phyloP scores from a whole-genome alignment of 2,797 vertebrate genomes.

The Crax fasciolata region DNA sequence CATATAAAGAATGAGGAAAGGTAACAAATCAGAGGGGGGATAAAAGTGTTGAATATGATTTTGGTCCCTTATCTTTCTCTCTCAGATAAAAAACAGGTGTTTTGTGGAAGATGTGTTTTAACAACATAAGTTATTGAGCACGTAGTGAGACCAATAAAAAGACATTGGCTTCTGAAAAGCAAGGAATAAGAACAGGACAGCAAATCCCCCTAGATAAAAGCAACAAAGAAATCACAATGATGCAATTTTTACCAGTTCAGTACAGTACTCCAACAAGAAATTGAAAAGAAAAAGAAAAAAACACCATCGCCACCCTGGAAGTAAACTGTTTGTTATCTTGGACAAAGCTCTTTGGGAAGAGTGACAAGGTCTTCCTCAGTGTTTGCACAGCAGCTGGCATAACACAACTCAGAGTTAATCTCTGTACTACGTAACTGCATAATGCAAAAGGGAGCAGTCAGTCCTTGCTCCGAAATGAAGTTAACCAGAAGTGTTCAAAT shows the following conservation, averaged over 20 bases:
- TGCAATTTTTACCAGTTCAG: neutral
- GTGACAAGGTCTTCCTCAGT: neutral
- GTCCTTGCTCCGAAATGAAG: neutral
- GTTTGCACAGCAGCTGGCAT: neutral
- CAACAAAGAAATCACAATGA: neutral
- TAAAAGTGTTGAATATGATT: neutral
- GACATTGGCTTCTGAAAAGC: neutral
- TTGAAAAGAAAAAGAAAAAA: neutral
- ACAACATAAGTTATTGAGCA: neutral
- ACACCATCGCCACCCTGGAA: neutral
- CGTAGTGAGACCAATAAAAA: neutral
- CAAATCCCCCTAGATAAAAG: neutral
- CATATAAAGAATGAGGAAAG: neutral
- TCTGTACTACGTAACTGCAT: fast-evolving
- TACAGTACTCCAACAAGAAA: neutral
- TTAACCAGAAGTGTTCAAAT: neutral
- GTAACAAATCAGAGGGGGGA: neutral
- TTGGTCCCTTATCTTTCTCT: neutral
- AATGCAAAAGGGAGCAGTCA: neutral
- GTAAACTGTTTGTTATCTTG: neutral
- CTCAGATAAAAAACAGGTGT: neutral
- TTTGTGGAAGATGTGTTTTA: neutral
- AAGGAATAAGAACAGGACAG: neutral
- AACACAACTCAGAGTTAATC: neutral
- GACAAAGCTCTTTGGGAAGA: neutral